Base-by-base conservation (phyloP, 2,113 vertebrate species). In the Delphinus delphis region DNA sequence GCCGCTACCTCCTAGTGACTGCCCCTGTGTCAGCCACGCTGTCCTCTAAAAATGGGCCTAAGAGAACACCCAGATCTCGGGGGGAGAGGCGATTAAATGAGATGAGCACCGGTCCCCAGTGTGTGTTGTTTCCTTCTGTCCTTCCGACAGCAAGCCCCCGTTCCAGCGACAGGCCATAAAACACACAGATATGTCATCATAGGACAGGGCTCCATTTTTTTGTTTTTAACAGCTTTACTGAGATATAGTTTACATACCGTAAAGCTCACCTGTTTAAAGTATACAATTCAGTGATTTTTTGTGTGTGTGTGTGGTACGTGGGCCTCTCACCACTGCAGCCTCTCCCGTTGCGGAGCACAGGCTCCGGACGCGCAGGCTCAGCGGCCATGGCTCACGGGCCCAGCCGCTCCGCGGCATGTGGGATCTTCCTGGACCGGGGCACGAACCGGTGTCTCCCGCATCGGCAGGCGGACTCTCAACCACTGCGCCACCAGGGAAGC, bases 141-240 rank as follows among this genome's bases (percentile, higher is more conserved):
- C 77, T 55, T 20, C 44, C 4, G 36, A 2, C 15, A 6, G 4
- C 0, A 1, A 15, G 38, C 33, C 38, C 41, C 12, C 1, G 14
- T 10, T 41, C 28, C 4, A 26, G 31, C 0, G 0, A 15, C 18
- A 60, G n/a, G 53, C 74, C 28, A 1, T 50, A 77, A 81, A 33
- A 33, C 70, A 86, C 3, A 0, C 5, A 55, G 47, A 25, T 4
- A 31, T 0, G 53, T 67, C 89, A 33, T 26, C 5, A 0, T 8
- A 53, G 8, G 38, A 58, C n/a, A 74, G 31, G n/a, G 8, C 53
- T 14, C 33, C 18, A 11, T 31, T 20, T 8, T 62, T 89, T 90
- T 47, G 76, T 74, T 93, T 62, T 81, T 38, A 55, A 81, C 47
- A 81, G 15, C 21, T 91, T 38, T 88, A 68, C 85, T 12, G 31